Evolutionary conservation across 1,140 invertebrate genomes (phyloP).

Genomic region (Macrosteles quadrilineatus): DNA sequence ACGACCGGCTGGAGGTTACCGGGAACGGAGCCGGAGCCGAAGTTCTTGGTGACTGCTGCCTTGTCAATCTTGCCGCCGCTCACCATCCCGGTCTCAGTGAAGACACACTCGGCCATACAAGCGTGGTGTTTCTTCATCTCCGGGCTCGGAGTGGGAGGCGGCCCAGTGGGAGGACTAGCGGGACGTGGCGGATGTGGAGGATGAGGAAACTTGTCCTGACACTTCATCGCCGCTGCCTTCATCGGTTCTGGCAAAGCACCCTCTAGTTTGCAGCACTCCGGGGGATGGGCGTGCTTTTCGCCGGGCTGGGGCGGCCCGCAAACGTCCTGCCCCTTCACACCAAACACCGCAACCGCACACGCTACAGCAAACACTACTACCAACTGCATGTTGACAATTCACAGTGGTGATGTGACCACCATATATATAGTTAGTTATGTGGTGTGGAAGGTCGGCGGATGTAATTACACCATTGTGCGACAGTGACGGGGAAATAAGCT

Average conservation of each 20-base stretch:
- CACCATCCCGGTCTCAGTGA: not conserved
- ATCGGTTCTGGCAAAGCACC: not conserved
- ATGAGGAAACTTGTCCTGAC: not conserved
- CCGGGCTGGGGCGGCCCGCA: constrained; percentile 6
- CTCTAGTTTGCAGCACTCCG: not conserved
- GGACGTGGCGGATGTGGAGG: not conserved
- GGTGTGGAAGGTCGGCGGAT: too few species aligned
- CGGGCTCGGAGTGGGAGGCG: not conserved
- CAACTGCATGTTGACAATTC: too few species aligned
- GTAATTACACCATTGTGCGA: too few species aligned
- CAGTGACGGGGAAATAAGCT: too few species aligned
- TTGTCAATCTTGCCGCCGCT: not conserved
- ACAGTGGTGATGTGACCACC: too few species aligned
- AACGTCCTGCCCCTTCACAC: not conserved
- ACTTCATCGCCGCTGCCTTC: not conserved
- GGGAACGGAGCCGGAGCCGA: not conserved
- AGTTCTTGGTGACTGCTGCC: not conserved
- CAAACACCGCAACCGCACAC: too few species aligned
- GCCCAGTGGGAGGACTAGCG: not conserved
- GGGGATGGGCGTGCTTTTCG: not conserved
- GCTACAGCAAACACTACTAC: too few species aligned
- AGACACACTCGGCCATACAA: constrained; percentile 1
- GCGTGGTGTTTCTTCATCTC: not conserved
- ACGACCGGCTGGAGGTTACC: not conserved
- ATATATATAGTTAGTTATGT: too few species aligned